A percentile compares a stretch with the other conserved stretches of the same genome.
phyloP scores from a whole-genome alignment of 1,140 invertebrate species.

The Cephus cinctus region DNA sequence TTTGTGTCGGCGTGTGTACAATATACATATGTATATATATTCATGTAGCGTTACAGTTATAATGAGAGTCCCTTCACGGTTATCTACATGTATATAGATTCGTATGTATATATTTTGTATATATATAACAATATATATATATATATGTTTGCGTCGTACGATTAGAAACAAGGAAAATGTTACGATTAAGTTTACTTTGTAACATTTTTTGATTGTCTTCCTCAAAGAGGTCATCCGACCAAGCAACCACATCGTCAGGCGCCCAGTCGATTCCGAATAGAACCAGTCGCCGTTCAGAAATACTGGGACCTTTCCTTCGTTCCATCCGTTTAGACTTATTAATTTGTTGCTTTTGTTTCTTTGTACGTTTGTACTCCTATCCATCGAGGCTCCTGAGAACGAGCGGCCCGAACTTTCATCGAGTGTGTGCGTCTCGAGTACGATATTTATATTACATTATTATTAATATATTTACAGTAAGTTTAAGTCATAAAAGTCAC shows the following conservation, averaged over 20 bases:
- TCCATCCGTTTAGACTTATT: too few relatives aligned
- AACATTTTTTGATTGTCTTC: conserved; percentile 59
- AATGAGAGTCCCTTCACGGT: conserved; percentile 22
- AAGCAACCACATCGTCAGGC: too few relatives aligned
- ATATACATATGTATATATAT: conserved; percentile 20
- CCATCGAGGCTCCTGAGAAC: too few relatives aligned
- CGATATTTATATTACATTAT: too few relatives aligned
- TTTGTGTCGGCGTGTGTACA: conserved; percentile 20
- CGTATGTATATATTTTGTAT: too few relatives aligned
- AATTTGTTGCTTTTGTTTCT: too few relatives aligned
- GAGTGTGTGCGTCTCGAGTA: too few relatives aligned
- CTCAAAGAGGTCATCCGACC: conserved; percentile 40
- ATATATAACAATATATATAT: conserved; percentile 8
- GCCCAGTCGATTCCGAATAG: not conserved
- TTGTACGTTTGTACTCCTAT: too few relatives aligned
- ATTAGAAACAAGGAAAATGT: conserved; percentile 56
- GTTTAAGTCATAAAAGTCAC: too few relatives aligned
- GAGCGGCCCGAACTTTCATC: too few relatives aligned
- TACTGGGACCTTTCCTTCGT: not conserved
- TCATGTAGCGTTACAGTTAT: conserved; percentile 21
- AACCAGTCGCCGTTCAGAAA: not conserved
- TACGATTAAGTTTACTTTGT: conserved; percentile 30
- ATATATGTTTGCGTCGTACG: conserved; percentile 29
- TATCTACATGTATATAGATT: too few relatives aligned
- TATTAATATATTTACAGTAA: too few relatives aligned